A percentile compares a stretch with the other conserved stretches of the same genome.
These are phyloP conservation scores for Hestina assimilis DNA, from an alignment of 1,140 invertebrate genomes.

Conservation along the genomic window DNA sequence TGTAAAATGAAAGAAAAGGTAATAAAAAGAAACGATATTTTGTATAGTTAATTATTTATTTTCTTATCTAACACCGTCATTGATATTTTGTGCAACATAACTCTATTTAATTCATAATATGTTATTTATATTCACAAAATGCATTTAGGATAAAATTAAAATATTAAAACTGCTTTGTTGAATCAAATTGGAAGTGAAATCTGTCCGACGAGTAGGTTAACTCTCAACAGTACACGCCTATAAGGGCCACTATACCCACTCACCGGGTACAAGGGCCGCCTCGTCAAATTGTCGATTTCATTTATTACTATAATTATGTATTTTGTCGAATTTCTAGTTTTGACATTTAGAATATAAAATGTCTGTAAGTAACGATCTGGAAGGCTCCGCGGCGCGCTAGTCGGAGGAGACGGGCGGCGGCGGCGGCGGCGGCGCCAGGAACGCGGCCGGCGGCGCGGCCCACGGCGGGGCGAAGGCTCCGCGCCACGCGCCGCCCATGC, in stretches of 20 bases:
- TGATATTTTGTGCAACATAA: neutral
- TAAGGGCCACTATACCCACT: too few relatives aligned
- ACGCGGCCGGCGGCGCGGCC: conserved; percentile 56
- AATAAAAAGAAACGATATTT: neutral
- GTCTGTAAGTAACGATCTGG: neutral
- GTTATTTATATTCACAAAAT: too few relatives aligned
- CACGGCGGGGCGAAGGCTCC: conserved; percentile 59
- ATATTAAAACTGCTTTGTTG: too few relatives aligned
- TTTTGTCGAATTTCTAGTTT: too few relatives aligned
- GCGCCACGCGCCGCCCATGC: conserved; percentile 43
- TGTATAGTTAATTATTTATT: neutral
- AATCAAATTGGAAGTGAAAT: too few relatives aligned
- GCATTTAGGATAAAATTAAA: too few relatives aligned
- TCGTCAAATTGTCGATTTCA: too few relatives aligned
- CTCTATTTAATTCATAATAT: neutral
- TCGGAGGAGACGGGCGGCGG: conserved; percentile 53
- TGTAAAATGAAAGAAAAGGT: neutral
- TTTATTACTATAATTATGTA: too few relatives aligned
- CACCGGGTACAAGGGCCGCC: too few relatives aligned
- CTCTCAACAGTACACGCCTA: too few relatives aligned
- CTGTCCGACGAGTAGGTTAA: too few relatives aligned
- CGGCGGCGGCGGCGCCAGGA: conserved; percentile 62
- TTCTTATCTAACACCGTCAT: neutral
- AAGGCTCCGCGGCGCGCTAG: conserved; percentile 11
- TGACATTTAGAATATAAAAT: too few relatives aligned